Evolutionary conservation across 2,797 vertebrate species (phyloP), one percentile per base, ranked within the genome.

Genomic region (Arrhamphus sclerolepis): DNA sequence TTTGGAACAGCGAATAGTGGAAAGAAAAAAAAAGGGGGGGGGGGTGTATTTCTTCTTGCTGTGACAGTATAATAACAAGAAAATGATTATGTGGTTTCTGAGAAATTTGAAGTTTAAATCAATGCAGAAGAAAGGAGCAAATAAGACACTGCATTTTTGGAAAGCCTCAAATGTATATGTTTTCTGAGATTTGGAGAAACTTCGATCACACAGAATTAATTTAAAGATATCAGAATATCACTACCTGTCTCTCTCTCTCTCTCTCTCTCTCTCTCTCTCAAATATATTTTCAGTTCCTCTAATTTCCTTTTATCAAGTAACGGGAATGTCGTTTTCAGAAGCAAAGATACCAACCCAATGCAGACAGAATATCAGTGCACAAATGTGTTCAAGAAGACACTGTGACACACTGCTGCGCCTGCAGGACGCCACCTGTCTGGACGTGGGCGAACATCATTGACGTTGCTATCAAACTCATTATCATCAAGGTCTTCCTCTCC

Each of bases 351-450:
- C 43, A 59, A 62, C 68, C 39, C n/a, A 70, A 53, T 24, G 52
- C 59, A 73, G 64, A 70, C 66, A 75, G 59, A 78, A 62, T 39
- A 57, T 62, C 28, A 66, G 71, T 19, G 64, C 66, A 66, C 49
- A 65, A 75, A 72, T 28, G 70, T 75, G 70, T 69, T 68, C 66
- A 17, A 66, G 62, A 73, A 46, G 53, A 78, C 61, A 62, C 51
- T 74, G 29, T 72, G 82, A 82, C 51, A 43, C 72, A 66, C 65
- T 68, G 67, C 77, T 72, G 66, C 58, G 72, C 71, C 78, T 69
- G 79, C 75, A 81, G 81, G 80, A 82, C 20, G 26, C 75, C 83
- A 84, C 84, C 82, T 88, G 85, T 81, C 70, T 75, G 62, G 26
- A 74, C 57, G 81, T 83, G 80, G 85, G 86, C 39, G 81, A 77